Base-by-base conservation (phyloP, 2,113 vertebrate genomes). In the Phaethornis superciliosus region DNA sequence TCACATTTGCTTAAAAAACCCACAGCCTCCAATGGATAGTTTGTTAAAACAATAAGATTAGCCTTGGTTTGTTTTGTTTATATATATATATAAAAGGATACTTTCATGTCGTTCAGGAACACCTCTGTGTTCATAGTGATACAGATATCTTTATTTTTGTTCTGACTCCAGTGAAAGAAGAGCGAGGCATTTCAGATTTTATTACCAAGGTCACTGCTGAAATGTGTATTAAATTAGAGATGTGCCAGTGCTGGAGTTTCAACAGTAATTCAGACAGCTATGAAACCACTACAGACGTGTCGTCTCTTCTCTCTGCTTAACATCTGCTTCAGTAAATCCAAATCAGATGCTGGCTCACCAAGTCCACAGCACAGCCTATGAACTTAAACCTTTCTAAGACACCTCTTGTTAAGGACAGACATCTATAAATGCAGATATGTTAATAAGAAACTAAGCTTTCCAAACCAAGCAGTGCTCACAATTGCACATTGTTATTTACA, bases 231-330 rank as follows among this genome's bases (percentile, higher is more conserved):
- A 87, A 88, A 96, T 95, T 90, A 92, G 69, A 88, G 54, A 85
- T 67, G 44, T 81, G 49, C 35, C 51, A 68, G 24, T 64, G 54
- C 74, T 82, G 54, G 30, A 8, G 3, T 79, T 91, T 95, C 75
- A 87, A 81, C 78, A 85, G 59, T 89, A 93, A 96, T 87, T 96
- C 93, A 95, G n/a, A 85, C 30, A 64, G 52, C 52, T 75, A 58
- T 37, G 22, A 51, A 95, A 83, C 64, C 70, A 55, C 72, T 89
- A 52, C 27, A 87, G 64, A 65, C 23, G 26, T 10, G 62, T 79
- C 37, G 15, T 83, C 42, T 93, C 30, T 76, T 63, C 37, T 88
- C 24, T 71, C 72, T 37, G 10, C 37, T 77, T 92, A 87, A 81
- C 32, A 91, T 67, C 64, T 94, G 81, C 64, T 81, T 83, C 79